A percentile compares a stretch with the other conserved stretches of the same genome.
phyloP scores from a whole-genome alignment of 2,113 vertebrate genomes.

The Phaetusa simplex region DNA sequence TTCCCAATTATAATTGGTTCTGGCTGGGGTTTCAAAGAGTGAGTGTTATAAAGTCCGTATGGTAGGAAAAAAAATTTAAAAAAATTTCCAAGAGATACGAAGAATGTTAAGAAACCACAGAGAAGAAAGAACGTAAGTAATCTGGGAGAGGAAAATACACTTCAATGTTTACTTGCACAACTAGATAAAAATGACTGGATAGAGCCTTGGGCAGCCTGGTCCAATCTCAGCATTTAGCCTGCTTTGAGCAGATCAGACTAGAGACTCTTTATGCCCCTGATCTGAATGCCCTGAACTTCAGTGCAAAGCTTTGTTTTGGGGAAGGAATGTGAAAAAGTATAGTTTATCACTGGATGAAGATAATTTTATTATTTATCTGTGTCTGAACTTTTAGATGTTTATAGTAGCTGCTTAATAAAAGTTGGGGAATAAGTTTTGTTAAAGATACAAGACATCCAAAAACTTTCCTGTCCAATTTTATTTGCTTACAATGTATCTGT shows the following conservation, averaged over 20 bases:
- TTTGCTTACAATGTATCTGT: background rate
- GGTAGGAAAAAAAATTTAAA: background rate
- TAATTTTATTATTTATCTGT: background rate
- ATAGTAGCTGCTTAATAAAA: background rate
- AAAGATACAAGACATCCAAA: background rate
- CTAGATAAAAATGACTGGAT: background rate
- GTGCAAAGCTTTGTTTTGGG: background rate
- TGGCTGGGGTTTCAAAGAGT: background rate
- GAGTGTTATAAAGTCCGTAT: background rate
- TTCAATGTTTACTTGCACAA: background rate
- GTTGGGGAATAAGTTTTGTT: background rate
- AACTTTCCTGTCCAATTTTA: background rate
- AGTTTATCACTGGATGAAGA: background rate
- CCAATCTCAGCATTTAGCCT: background rate
- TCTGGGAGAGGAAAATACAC: background rate
- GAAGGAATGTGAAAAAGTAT: background rate
- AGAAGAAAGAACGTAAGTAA: background rate
- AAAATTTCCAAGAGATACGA: background rate
- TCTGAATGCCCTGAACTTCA: background rate
- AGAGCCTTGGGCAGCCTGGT: background rate
- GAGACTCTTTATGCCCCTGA: background rate
- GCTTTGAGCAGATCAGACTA: background rate
- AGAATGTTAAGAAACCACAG: background rate
- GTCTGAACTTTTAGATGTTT: background rate
- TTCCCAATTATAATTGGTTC: background rate